Evolutionary conservation across 2,113 vertebrate species (phyloP).

Genomic region (Pygoscelis adeliae): DNA sequence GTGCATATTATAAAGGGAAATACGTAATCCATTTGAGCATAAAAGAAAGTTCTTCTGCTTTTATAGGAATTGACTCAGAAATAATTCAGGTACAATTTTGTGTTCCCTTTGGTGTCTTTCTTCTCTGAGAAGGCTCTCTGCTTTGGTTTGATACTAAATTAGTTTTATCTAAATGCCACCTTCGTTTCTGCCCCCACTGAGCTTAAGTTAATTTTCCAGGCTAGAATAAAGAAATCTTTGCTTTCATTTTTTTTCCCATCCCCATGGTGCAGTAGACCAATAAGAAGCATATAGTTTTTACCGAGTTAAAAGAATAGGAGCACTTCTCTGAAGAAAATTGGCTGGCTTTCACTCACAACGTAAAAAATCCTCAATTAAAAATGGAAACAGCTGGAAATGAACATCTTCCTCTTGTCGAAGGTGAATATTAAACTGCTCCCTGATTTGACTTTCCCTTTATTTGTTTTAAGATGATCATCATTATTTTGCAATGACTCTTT

Average conservation of each 20-base stretch:
- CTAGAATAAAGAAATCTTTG: slow-evolving; percentile 35
- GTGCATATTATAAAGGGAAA: background rate
- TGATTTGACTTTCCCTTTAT: background rate
- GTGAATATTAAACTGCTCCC: slow-evolving; percentile 18
- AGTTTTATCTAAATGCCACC: slow-evolving; percentile 59
- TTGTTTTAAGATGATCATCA: background rate
- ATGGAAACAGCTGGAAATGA: slow-evolving; percentile 41
- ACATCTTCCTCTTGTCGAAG: background rate
- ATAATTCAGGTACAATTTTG: slow-evolving; percentile 58
- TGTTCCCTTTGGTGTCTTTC: slow-evolving; percentile 49
- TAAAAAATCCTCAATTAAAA: slow-evolving; percentile 60
- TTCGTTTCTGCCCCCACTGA: slow-evolving; percentile 44
- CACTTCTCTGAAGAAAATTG: slow-evolving; percentile 52
- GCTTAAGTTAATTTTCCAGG: slow-evolving; percentile 61
- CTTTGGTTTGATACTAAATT: slow-evolving; percentile 57
- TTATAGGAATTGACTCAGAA: slow-evolving; percentile 40
- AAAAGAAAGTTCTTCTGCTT: slow-evolving; percentile 39
- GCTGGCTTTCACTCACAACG: background rate
- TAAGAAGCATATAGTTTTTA: slow-evolving; percentile 36
- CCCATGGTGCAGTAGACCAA: slow-evolving; percentile 29
- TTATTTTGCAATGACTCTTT: background rate
- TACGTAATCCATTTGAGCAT: slow-evolving; percentile 22
- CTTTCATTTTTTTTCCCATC: slow-evolving; percentile 56
- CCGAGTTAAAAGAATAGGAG: slow-evolving; percentile 7
- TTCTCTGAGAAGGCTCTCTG: slow-evolving; percentile 15